Evolutionary conservation across 1,140 invertebrate genomes (phyloP).

Genomic region (Reticulitermes speratus): DNA sequence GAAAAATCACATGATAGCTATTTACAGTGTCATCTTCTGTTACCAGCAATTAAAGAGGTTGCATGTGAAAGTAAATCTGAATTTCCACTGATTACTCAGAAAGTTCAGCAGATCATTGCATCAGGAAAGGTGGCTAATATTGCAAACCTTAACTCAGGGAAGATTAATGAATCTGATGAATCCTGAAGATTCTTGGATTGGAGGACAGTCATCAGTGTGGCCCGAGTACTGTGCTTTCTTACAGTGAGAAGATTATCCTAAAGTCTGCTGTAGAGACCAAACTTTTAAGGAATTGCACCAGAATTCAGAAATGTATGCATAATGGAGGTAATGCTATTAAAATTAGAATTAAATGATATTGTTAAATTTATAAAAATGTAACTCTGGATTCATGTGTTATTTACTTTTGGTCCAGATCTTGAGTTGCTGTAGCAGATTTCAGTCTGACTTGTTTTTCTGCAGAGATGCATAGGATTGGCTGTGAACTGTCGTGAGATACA

Average conservation of each 20-base stretch:
- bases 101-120: constrained; percentile 3
- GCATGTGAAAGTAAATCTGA: background rate
- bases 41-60: background rate
- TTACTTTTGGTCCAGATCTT: no score
- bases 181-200: background rate
- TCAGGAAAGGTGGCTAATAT: background rate
- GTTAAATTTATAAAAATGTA: no score
- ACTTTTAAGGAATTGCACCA: background rate
- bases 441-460: no score
- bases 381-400: no score
- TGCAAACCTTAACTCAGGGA: background rate
- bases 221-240: background rate
- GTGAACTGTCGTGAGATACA: no score
- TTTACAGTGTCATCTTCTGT: background rate
- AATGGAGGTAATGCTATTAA: no score
- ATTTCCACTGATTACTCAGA: background rate
- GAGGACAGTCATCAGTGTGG: background rate
- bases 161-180: background rate
- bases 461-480: no score
- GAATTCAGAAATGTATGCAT: background rate
- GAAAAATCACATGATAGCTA: background rate
- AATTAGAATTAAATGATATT: no score
- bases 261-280: background rate
- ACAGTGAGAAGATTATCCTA: background rate
- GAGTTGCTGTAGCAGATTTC: no score